phyloP scores from a whole-genome alignment of 2,113 vertebrate genomes.

The Pipra filicauda region DNA sequence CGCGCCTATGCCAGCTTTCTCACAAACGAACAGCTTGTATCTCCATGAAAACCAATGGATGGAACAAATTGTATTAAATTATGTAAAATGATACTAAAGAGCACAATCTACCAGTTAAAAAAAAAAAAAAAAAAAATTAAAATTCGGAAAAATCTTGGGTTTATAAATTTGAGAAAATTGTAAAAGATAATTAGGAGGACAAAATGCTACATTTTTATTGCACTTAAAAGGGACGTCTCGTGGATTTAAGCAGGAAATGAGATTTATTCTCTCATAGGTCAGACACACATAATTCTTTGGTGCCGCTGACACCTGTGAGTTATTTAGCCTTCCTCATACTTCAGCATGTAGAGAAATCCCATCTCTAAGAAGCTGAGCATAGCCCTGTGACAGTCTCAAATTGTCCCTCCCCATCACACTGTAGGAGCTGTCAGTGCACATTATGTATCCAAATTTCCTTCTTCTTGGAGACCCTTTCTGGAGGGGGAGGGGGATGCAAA shows the following conservation, averaged over 20 bases:
- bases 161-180: constrained; percentile 72
- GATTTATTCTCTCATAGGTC: constrained; percentile 70
- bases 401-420: constrained; percentile 25
- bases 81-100: constrained; percentile 87
- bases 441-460: constrained; percentile 64
- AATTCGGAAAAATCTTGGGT: constrained; percentile 70
- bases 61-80: constrained; percentile 90
- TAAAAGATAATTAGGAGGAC: constrained; percentile 41
- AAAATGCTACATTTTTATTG: constrained; percentile 48
- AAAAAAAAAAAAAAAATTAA: constrained; percentile 52
- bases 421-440: constrained; percentile 48
- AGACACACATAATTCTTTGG: constrained; percentile 64
- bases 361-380: constrained; percentile 30
- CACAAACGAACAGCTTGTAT: constrained; percentile 87
- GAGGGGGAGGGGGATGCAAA: constrained; percentile 47
- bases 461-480: constrained; percentile 37
- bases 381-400: constrained; percentile 43
- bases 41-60: constrained; percentile 88
- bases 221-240: constrained; percentile 35
- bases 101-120: constrained; percentile 76
- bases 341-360: constrained; percentile 56
- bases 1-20: constrained; percentile 75
- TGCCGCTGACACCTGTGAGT: constrained; percentile 72
- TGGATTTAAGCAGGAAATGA: constrained; percentile 37
- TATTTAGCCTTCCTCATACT: constrained; percentile 65